Conservation (phyloP, 2,888 invertebrate species). For the Habrosyne pyritoides region DNA sequence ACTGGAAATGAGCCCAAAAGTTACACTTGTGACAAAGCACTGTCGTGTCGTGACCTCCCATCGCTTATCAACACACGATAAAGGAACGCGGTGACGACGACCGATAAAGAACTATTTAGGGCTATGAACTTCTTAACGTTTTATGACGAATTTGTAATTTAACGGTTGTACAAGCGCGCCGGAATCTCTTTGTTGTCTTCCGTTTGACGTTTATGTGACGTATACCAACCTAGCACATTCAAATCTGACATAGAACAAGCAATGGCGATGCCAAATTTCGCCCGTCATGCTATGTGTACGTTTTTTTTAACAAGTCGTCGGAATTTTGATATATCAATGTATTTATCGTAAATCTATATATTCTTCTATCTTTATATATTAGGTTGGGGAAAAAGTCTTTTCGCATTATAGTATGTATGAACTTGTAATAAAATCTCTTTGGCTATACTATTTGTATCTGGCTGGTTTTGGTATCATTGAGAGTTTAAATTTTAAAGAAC, state of each 20-base stretch:
- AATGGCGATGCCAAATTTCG: background rate
- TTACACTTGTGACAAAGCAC: constrained; percentile 29
- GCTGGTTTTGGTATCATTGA: too few relatives aligned
- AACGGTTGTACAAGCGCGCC: constrained; percentile 22
- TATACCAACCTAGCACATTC: constrained; percentile 5
- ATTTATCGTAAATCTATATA: too few relatives aligned
- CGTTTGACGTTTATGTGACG: constrained; percentile 6
- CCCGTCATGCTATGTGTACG: background rate
- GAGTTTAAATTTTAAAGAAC: too few relatives aligned
- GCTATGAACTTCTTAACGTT: constrained; percentile 12
- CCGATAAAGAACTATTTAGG: constrained; percentile 33
- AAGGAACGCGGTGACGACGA: constrained; percentile 37
- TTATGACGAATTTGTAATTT: constrained; percentile 34
- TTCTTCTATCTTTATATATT: too few relatives aligned
- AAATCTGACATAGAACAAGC: background rate
- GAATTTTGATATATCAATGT: too few relatives aligned
- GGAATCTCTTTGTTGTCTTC: constrained; percentile 11
- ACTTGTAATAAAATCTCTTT: too few relatives aligned
- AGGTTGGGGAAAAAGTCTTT: too few relatives aligned
- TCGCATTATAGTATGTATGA: too few relatives aligned
- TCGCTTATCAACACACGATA: constrained; percentile 32
- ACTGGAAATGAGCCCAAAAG: constrained; percentile 7
- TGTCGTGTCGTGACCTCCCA: constrained; percentile 1
- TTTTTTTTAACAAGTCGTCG: too few relatives aligned
- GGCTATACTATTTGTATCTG: too few relatives aligned